Base-by-base conservation (phyloP, 2,113 vertebrate species). In the Poeciliopsis retropinna region DNA sequence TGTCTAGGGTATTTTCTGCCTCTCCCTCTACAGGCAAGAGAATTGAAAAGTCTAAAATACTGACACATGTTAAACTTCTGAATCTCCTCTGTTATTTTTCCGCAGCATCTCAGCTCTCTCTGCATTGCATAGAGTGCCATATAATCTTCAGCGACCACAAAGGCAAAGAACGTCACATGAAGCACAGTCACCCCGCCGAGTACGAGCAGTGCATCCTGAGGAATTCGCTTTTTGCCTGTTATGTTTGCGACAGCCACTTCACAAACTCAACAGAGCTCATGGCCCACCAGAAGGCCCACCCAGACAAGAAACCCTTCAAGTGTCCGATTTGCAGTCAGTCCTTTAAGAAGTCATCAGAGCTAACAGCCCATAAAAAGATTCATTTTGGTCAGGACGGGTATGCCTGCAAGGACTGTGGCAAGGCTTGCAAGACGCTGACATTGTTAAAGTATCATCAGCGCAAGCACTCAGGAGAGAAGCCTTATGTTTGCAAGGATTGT, bases 221-320 rank as follows among this genome's bases (percentile, higher is more conserved):
- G 57, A 95, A 96, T 4, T 88, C 95, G 0, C 93, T 94, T 2
- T 97, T 97, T 54, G 91, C 95, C 6, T 98, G 97, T 70, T 95
- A 96, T 0, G 95, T 97, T 6, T 98, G 97, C 0, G 97, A 96
- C 64, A 95, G 94, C 60, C 93, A 96, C 12, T 98, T 98, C 71
- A 95, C 95, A 85, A 96, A 95, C 85, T 97, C 97, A 1, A 92
- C 93, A 0, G 89, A 97, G 64, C 94, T 98, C 31, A 93, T 96
- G 96, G 90, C 92, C 10, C 97, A 98, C 80, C 96, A 96, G 72
- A 96, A 96, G 11, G 92, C 95, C 68, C 97, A 98, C 91, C 93
- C 87, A 0, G 96, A 96, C 82, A 95, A 94, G 83, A 94, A 93
- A 63, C 96, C 96, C 0, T 97, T 95, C 85, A 95, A 96, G 29